These are phyloP conservation scores for Hephaestus fuliginosus DNA, from an alignment of 2,797 vertebrate genomes.

Conservation along the genomic window DNA sequence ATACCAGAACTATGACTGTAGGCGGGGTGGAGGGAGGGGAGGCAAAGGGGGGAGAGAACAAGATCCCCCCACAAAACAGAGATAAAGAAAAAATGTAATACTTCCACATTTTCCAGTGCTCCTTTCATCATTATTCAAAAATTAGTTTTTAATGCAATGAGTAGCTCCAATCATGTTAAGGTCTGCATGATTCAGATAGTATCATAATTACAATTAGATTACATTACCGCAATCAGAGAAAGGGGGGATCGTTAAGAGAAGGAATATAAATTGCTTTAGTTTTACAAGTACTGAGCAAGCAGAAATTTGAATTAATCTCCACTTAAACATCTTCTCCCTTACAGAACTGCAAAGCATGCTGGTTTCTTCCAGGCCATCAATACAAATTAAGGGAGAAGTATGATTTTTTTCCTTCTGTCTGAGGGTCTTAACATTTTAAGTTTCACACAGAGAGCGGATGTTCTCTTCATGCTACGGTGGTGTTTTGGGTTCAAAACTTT, in stretches of 20 bases:
- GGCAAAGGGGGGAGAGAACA: constrained; percentile 48
- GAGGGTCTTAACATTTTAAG: constrained; percentile 80
- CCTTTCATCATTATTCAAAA: constrained; percentile 99
- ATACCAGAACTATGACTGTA: constrained; percentile 78
- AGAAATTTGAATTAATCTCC: constrained; percentile 99
- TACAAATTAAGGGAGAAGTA: constrained; percentile 97
- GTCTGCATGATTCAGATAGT: constrained; percentile 99
- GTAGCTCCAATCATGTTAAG: constrained; percentile 99
- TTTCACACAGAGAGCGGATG: constrained; percentile 59
- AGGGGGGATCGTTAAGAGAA: constrained; percentile 99
- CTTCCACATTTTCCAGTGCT: constrained; percentile 99
- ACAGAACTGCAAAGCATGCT: constrained; percentile 96
- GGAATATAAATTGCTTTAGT: constrained; percentile 99
- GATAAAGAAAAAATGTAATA: constrained; percentile 98
- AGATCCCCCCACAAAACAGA: constrained; percentile 88
- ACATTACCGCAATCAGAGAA: constrained; percentile 99
- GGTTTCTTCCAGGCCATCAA: constrained; percentile 96
- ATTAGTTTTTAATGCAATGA: constrained; percentile 99
- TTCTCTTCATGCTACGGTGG: constrained; percentile 41
- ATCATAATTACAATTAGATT: constrained; percentile 99
- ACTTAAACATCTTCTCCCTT: constrained; percentile 98
- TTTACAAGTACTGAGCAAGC: constrained; percentile 99
- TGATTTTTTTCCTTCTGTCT: constrained; percentile 75
- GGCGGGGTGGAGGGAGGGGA: constrained; percentile 38
- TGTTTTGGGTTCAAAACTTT: constrained; percentile 67